Conservation (phyloP, 2,888 invertebrate genomes). For the Ochlodes sylvanus region DNA sequence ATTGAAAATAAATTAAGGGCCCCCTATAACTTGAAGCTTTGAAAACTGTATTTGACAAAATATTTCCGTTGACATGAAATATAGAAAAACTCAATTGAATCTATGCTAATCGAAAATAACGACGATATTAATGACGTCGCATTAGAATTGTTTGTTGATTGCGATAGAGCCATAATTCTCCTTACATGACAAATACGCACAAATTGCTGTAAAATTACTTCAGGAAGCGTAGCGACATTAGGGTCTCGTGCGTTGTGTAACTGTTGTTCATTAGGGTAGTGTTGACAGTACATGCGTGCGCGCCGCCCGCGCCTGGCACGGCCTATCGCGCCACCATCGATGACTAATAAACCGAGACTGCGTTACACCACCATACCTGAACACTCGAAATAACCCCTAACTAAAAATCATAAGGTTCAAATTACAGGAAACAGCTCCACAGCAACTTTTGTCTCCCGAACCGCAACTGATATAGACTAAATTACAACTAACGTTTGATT, state of each 20-base stretch:
- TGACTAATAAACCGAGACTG: slow-evolving; percentile 79
- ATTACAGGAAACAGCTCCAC: slow-evolving; percentile 42
- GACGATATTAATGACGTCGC: slow-evolving; percentile 24
- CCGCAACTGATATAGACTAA: slow-evolving; percentile 61
- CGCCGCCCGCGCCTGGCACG: slow-evolving; percentile 78
- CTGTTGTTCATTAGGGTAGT: slow-evolving; percentile 83
- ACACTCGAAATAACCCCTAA: slow-evolving; percentile 40
- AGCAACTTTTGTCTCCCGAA: slow-evolving; percentile 56
- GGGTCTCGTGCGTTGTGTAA: slow-evolving; percentile 82
- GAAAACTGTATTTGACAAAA: too few relatives aligned
- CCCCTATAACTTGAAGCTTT: too few relatives aligned
- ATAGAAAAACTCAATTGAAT: too few relatives aligned
- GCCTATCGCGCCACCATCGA: slow-evolving; percentile 83
- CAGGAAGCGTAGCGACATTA: slow-evolving; percentile 79
- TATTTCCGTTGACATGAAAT: too few relatives aligned
- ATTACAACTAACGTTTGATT: slow-evolving; percentile 52
- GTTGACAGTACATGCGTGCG: slow-evolving; percentile 84
- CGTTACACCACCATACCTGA: slow-evolving; percentile 43
- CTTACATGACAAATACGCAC: slow-evolving; percentile 83
- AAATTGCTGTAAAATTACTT: slow-evolving; percentile 81
- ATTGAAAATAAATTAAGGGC: too few relatives aligned
- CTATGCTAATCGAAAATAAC: neutral
- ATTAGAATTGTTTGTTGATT: slow-evolving; percentile 25
- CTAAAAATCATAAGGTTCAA: slow-evolving; percentile 31
- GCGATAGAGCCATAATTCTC: slow-evolving; percentile 64